Evolutionary conservation across 2,113 vertebrate species (phyloP).

Genomic region (Rhinichthys klamathensis): DNA sequence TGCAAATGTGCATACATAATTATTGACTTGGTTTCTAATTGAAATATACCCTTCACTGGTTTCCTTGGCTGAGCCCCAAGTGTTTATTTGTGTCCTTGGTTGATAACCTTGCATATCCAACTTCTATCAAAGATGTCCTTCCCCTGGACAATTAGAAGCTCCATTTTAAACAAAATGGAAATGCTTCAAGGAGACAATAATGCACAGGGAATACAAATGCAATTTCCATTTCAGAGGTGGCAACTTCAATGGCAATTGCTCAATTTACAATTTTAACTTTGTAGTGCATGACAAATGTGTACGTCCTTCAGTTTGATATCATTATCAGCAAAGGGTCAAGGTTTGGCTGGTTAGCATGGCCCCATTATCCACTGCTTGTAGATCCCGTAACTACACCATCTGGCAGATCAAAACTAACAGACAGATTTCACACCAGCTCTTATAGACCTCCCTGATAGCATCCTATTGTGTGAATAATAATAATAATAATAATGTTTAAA

Average conservation of each 20-base stretch:
- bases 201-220: background rate
- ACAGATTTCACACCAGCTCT: background rate
- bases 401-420: background rate
- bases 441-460: background rate
- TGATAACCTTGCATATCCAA: constrained; percentile 22
- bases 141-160: constrained; percentile 9
- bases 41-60: background rate
- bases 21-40: background rate
- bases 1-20: background rate
- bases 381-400: background rate
- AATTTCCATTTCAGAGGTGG: constrained; percentile 28
- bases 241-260: constrained; percentile 15
- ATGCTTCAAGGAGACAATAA: constrained; percentile 23
- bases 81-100: constrained; percentile 35
- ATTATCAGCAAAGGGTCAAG: background rate
- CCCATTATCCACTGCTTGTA: constrained; percentile 1
- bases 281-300: constrained; percentile 13
- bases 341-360: background rate
- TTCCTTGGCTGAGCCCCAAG: constrained; percentile 8
- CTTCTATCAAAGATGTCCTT: constrained; percentile 25
- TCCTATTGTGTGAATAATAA: background rate
- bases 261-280: constrained; percentile 23
- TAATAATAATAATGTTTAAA: background rate
- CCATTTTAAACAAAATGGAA: background rate
- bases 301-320: constrained; percentile 10